Evolutionary conservation across 2,797 vertebrate genomes (phyloP).

Genomic region (Pseudochromis fuscus): DNA sequence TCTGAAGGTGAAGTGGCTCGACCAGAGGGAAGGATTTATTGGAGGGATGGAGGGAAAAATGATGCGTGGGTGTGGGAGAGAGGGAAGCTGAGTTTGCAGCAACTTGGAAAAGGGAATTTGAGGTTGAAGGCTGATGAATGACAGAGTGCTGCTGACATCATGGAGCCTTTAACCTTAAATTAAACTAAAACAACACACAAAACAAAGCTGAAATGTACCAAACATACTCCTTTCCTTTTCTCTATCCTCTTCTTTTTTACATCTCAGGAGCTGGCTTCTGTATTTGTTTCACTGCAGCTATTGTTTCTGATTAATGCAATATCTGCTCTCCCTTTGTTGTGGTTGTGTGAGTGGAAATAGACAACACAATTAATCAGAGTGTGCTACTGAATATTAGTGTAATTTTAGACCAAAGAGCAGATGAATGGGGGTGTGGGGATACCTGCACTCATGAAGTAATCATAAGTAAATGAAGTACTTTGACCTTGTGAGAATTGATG

Average conservation of each 20-base stretch:
- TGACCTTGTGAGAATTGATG: background rate
- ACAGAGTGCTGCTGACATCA: background rate
- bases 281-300: conserved; percentile 6
- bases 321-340: too few species aligned
- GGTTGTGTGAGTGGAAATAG: conserved; percentile 8
- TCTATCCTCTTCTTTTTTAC: background rate
- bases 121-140: background rate
- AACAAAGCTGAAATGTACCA: background rate
- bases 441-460: background rate
- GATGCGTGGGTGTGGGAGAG: background rate
- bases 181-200: background rate
- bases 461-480: conserved; percentile 8
- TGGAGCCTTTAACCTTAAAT: too few species aligned
- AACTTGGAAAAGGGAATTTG: background rate
- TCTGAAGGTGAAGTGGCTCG: conserved; percentile 26
- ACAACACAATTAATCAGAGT: background rate
- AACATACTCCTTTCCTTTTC: background rate
- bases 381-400: background rate
- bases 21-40: conserved; percentile 14
- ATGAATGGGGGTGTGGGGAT: background rate
- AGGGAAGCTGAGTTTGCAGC: conserved; percentile 14
- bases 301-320: too few species aligned
- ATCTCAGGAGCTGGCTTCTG: background rate
- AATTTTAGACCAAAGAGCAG: conserved; percentile 12
- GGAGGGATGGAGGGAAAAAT: background rate